These are phyloP conservation scores for Drosophila niveifrons DNA, from an alignment of 2,888 invertebrate genomes.

Conservation along the genomic window DNA sequence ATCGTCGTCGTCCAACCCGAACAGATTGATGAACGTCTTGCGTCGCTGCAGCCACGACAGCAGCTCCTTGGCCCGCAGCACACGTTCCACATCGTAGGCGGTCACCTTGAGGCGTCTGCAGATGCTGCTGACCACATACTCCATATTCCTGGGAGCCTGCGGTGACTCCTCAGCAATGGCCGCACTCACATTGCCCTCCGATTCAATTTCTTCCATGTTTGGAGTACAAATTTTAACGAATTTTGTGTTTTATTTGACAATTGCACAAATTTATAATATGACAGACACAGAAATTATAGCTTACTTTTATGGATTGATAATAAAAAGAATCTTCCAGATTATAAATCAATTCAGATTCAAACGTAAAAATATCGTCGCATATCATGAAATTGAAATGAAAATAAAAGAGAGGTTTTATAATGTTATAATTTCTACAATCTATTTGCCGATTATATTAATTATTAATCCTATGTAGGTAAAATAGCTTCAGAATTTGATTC, in stretches of 20 bases:
- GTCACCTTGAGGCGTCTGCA: constrained; percentile 67
- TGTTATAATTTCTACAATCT: no score
- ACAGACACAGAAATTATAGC: neutral
- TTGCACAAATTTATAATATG: neutral
- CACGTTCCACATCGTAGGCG: constrained; percentile 64
- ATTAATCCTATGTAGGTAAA: no score
- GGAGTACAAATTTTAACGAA: neutral
- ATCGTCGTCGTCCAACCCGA: constrained; percentile 53
- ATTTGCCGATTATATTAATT: no score
- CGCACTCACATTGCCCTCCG: neutral
- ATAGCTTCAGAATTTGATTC: no score
- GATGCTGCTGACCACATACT: constrained; percentile 47
- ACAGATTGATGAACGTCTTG: constrained; percentile 51
- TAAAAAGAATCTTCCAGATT: neutral
- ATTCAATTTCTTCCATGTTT: constrained; percentile 10
- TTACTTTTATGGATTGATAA: neutral
- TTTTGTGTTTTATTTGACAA: neutral
- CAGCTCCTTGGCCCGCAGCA: constrained; percentile 71
- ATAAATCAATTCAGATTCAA: neutral
- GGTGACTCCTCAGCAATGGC: neutral
- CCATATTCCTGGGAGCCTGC: neutral
- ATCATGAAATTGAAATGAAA: no score
- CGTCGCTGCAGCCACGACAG: constrained; percentile 63
- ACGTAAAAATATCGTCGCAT: no score
- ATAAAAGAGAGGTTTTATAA: no score